Evolutionary conservation across 2,113 vertebrate genomes (phyloP).

Genomic region (Cichladusa arquata): DNA sequence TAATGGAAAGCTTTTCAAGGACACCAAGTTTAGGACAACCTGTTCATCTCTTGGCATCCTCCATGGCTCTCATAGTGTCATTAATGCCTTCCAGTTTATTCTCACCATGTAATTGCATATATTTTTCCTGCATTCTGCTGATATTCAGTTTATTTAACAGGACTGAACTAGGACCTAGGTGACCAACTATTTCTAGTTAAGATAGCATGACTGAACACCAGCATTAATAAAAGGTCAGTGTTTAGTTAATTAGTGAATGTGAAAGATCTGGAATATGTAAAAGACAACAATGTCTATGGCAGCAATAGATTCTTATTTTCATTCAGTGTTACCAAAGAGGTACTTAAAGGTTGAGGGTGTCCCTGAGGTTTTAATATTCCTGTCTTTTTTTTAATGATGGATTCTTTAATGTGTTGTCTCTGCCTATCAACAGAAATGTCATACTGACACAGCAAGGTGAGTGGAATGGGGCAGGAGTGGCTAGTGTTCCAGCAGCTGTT

Average conservation of each 20-base stretch:
- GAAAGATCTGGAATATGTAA: background rate
- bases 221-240: background rate
- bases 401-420: background rate
- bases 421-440: background rate
- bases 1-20: background rate
- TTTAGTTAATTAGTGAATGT: background rate
- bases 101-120: background rate
- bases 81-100: background rate
- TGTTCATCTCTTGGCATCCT: background rate
- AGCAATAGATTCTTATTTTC: background rate
- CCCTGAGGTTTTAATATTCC: background rate
- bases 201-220: background rate
- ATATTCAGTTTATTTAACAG: background rate
- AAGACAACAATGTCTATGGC: background rate
- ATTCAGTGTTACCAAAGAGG: accelerated
- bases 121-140: background rate
- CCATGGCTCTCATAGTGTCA: background rate
- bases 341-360: background rate
- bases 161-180: background rate
- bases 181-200: background rate
- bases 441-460: background rate
- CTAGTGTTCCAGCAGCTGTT: accelerated
- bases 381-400: background rate
- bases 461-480: background rate
- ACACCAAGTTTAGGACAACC: background rate